A percentile compares a stretch with the other conserved stretches of the same genome.
Conservation (phyloP, 2,113 vertebrate genomes). For the Erythrolamprus reginae region DNA sequence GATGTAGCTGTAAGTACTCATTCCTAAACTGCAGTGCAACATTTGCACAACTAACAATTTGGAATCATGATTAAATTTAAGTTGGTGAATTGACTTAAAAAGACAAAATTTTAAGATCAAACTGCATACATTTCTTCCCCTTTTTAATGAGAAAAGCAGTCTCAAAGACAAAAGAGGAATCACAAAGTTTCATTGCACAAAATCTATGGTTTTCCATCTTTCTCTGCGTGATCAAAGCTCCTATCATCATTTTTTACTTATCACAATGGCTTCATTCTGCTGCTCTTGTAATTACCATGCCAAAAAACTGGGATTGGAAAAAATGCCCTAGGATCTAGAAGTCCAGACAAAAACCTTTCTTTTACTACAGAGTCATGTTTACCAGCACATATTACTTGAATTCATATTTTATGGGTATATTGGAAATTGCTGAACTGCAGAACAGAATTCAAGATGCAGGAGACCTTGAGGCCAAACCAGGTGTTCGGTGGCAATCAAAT, state of each 20-base stretch:
- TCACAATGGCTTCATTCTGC: not conserved
- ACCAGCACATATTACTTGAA: not conserved
- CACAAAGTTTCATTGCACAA: not conserved
- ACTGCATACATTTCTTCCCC: not conserved
- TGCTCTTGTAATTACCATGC: not conserved
- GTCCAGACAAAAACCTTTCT: not conserved
- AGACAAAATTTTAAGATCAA: not conserved
- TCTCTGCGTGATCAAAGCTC: not conserved
- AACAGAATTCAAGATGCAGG: not conserved
- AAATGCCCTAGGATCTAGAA: not conserved
- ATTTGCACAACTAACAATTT: not conserved
- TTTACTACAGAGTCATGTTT: not conserved
- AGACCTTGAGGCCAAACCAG: not conserved
- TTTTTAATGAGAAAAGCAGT: not conserved
- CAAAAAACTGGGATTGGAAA: too few species aligned
- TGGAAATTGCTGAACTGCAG: not conserved
- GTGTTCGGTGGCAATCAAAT: not conserved
- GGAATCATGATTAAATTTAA: not conserved
- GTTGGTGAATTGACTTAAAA: not conserved
- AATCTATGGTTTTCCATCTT: not conserved
- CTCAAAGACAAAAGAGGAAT: not conserved
- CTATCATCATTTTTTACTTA: not conserved
- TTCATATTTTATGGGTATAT: not conserved
- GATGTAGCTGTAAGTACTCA: not conserved
- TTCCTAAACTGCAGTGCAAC: not conserved